These are phyloP conservation scores for Gastracanthus pulcherrimus DNA, from an alignment of 2,888 invertebrate species.

Conservation along the genomic window DNA sequence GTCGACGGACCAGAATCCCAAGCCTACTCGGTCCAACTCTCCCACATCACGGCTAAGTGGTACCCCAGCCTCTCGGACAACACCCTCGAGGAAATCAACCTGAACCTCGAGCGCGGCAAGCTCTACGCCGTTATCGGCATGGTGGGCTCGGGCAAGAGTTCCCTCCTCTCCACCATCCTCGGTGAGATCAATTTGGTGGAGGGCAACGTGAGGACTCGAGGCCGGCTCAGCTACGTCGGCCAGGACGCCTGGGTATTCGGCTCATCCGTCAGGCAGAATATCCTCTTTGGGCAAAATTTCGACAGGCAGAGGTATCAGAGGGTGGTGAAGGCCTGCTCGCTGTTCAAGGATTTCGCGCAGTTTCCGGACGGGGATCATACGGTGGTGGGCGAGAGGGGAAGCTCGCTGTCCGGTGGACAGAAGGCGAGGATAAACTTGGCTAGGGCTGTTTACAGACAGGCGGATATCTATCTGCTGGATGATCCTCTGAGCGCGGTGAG, in stretches of 20 bases:
- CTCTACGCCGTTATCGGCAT: constrained; percentile 86
- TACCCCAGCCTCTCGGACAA: constrained; percentile 77
- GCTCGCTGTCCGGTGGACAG: constrained; percentile 86
- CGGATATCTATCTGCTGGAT: constrained; percentile 89
- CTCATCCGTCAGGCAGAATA: constrained; percentile 90
- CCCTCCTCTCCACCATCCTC: constrained; percentile 84
- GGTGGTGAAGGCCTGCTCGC: constrained; percentile 76
- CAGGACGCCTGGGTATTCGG: constrained; percentile 93
- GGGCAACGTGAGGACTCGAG: constrained; percentile 84
- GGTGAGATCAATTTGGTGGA: constrained; percentile 83
- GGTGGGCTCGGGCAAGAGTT: constrained; percentile 87
- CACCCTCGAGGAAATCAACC: constrained; percentile 79
- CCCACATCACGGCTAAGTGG: constrained; percentile 78
- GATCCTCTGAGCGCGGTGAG: constrained; percentile 80
- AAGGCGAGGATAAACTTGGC: constrained; percentile 88
- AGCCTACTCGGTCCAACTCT: constrained; percentile 62
- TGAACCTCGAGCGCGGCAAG: constrained; percentile 80
- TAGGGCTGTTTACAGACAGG: constrained; percentile 86
- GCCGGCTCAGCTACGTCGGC: constrained; percentile 86
- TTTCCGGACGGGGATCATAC: constrained; percentile 85
- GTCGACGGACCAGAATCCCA: neutral
- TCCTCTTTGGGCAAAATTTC: constrained; percentile 86
- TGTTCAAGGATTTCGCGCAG: constrained; percentile 79
- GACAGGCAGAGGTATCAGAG: constrained; percentile 80
- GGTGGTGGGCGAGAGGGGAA: constrained; percentile 86